Percentiles rank a stretch among this genome's conserved stretches.
Evolutionary conservation across 2,797 vertebrate genomes (phyloP).

Genomic region (Argyrosomus regius): DNA sequence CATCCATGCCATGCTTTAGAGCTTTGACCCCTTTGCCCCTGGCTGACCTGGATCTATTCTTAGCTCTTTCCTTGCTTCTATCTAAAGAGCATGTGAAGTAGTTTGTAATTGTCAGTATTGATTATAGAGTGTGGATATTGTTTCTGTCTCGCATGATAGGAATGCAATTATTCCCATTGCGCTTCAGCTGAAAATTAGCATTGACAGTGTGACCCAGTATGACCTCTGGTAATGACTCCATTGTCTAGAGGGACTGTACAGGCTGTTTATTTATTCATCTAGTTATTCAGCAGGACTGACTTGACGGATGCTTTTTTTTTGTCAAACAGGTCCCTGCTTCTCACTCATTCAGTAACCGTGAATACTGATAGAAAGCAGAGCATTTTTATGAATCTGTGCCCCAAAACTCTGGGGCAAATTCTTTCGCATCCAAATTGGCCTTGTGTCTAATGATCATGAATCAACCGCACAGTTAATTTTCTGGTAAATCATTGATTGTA

Average conservation of each 20-base stretch:
- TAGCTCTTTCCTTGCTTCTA: slow-evolving; percentile 1
- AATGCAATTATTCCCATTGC: slow-evolving; percentile 49
- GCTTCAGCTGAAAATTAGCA: slow-evolving; percentile 54
- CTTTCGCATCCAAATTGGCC: not conserved
- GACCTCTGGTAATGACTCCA: slow-evolving; percentile 29
- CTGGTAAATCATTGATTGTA: slow-evolving; percentile 18
- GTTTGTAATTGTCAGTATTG: slow-evolving; percentile 48
- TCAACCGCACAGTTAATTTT: slow-evolving; percentile 8
- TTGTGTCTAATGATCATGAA: slow-evolving; percentile 14
- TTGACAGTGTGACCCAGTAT: slow-evolving; percentile 41
- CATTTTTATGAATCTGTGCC: slow-evolving; percentile 5
- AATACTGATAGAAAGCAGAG: slow-evolving; percentile 10
- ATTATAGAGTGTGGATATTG: slow-evolving; percentile 40
- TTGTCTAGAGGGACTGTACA: slow-evolving; percentile 27
- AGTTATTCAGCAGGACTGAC: slow-evolving; percentile 12
- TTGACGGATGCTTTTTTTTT: slow-evolving; percentile 9
- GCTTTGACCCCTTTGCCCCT: slow-evolving; percentile 2
- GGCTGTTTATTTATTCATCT: slow-evolving; percentile 50
- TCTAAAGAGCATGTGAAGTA: not conserved
- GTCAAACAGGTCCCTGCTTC: not conserved
- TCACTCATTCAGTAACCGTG: not conserved
- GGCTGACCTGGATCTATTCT: slow-evolving; percentile 41
- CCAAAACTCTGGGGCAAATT: not conserved
- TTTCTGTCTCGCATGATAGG: slow-evolving; percentile 42
- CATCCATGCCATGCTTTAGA: not conserved